These are phyloP conservation scores for Felis chaus DNA, from an alignment of 2,113 vertebrate species.

Conservation along the genomic window DNA sequence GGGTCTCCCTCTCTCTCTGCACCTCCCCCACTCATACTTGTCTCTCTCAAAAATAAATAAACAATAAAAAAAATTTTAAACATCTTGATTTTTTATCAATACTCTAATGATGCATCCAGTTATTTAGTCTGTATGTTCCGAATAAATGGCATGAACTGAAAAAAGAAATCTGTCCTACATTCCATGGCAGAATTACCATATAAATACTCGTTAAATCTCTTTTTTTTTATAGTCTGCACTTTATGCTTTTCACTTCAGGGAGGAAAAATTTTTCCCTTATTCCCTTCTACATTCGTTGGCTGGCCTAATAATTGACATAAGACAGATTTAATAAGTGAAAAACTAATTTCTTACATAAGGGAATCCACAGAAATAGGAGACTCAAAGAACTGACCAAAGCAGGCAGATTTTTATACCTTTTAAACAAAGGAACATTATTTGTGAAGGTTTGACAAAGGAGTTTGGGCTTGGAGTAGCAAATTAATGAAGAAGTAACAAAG, in stretches of 20 bases:
- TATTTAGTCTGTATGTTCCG: conserved; percentile 35
- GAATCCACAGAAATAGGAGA: neutral
- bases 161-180: conserved; percentile 16
- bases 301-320: neutral
- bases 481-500: neutral
- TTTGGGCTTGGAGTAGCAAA: neutral
- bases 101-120: neutral
- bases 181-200: neutral
- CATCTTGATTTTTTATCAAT: conserved; percentile 3
- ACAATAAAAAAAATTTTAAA: too few species aligned
- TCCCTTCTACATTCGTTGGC: neutral
- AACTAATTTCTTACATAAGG: neutral
- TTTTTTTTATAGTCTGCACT: conserved; percentile 28
- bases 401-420: neutral
- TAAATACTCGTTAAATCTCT: neutral
- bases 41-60: too few species aligned
- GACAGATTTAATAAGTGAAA: neutral
- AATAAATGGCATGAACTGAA: conserved; percentile 46
- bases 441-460: neutral
- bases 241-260: neutral
- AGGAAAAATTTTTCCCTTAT: neutral
- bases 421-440: neutral
- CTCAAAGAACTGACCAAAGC: neutral
- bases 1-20: too few species aligned
- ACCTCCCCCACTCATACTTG: too few species aligned